A percentile compares a stretch with the other conserved stretches of the same genome.
Conservation (phyloP, 2,888 invertebrate genomes). For the Eupeodes latifasciatus region DNA sequence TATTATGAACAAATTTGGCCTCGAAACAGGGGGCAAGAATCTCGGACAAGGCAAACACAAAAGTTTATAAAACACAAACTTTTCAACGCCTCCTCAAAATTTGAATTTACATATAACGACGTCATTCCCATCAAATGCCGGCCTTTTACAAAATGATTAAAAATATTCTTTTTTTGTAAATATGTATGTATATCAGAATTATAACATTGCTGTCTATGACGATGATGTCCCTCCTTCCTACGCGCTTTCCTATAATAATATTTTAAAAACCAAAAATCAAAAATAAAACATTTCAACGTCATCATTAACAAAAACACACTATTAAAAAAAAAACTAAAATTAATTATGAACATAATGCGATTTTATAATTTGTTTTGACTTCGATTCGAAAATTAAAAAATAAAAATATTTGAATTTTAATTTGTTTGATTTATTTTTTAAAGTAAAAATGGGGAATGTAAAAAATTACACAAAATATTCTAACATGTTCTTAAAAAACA, state of each 20-base stretch:
- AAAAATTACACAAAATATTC: neutral
- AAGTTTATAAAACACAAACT: slow-evolving; percentile 21
- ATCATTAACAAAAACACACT: slow-evolving; percentile 1
- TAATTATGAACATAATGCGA: slow-evolving; percentile 61
- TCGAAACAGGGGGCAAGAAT: slow-evolving; percentile 32
- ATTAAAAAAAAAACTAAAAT: slow-evolving; percentile 46
- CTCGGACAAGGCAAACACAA: slow-evolving; percentile 1
- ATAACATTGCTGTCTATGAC: neutral
- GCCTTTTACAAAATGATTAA: neutral
- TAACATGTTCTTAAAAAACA: slow-evolving; percentile 2
- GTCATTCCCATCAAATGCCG: slow-evolving; percentile 47
- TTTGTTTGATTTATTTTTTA: neutral
- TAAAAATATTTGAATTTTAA: neutral
- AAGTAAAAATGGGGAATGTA: neutral
- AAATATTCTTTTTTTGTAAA: slow-evolving; percentile 3
- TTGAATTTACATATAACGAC: slow-evolving; percentile 6
- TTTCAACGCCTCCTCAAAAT: slow-evolving; percentile 33
- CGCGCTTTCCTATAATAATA: slow-evolving; percentile 3
- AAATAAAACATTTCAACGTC: slow-evolving; percentile 19
- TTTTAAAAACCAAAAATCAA: neutral
- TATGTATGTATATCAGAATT: neutral
- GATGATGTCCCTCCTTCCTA: slow-evolving; percentile 14
- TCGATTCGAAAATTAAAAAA: neutral
- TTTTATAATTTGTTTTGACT: slow-evolving; percentile 43
- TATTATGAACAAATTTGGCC: slow-evolving; percentile 49